Conservation (phyloP, 2,888 invertebrate species). For the Tinea pellionella region DNA sequence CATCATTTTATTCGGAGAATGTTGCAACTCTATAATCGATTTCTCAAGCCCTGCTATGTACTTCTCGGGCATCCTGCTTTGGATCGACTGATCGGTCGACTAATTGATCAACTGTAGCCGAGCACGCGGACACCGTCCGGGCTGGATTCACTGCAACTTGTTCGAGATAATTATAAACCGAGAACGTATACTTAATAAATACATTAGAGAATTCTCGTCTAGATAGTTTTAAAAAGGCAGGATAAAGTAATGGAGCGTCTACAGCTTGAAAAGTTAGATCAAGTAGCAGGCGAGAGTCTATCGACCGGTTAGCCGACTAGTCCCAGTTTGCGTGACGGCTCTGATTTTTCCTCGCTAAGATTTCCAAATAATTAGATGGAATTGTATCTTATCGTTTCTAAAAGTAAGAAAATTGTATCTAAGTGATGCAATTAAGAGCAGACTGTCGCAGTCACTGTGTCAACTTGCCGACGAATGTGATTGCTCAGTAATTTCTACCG, state of each 20-base stretch:
- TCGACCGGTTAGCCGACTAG: constrained; percentile 18
- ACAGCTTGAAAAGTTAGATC: constrained; percentile 22
- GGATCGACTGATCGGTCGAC: not conserved
- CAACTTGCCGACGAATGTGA: constrained; percentile 1
- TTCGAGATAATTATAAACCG: not conserved
- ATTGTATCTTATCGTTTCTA: constrained; percentile 16
- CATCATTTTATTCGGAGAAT: not conserved
- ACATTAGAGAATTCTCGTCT: constrained; percentile 5
- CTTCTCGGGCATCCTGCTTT: constrained; percentile 10
- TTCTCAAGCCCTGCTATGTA: not conserved
- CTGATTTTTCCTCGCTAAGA: constrained; percentile 18
- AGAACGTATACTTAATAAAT: constrained; percentile 1
- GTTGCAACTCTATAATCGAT: constrained; percentile 7
- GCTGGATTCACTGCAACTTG: constrained; percentile 9
- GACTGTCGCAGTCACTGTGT: not conserved
- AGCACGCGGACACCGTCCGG: constrained; percentile 9
- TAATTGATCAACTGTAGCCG: not conserved
- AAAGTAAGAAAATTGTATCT: constrained; percentile 4
- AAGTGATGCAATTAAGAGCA: constrained; percentile 1
- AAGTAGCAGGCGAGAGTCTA: constrained; percentile 19
- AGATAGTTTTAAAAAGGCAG: constrained; percentile 2
- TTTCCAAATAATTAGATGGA: constrained; percentile 20
- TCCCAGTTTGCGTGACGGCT: constrained; percentile 13
- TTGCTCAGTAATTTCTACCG: not conserved
- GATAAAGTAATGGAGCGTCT: constrained; percentile 14